These are phyloP conservation scores for Perccottus glenii DNA, from an alignment of 2,113 vertebrate genomes.

Conservation along the genomic window DNA sequence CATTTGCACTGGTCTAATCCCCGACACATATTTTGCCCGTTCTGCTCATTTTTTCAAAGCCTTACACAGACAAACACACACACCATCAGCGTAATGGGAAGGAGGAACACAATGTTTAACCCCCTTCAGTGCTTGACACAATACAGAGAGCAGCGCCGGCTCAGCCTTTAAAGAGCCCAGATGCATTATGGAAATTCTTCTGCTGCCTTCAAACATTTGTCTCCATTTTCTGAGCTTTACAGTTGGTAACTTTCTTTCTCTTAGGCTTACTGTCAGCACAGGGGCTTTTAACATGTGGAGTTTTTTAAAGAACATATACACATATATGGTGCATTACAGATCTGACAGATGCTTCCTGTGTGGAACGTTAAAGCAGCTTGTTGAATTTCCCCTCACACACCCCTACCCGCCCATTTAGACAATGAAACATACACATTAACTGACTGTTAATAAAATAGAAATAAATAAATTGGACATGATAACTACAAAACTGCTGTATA, in stretches of 20 bases:
- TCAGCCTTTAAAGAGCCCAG: constrained; percentile 34
- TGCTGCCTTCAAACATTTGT: neutral
- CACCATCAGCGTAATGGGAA: constrained; percentile 33
- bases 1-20: constrained; percentile 41
- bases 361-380: neutral
- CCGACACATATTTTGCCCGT: constrained; percentile 14
- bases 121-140: constrained; percentile 22
- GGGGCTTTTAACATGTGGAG: neutral
- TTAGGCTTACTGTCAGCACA: constrained; percentile 8
- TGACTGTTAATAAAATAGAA: neutral
- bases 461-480: too few species aligned
- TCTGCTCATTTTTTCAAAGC: constrained; percentile 21
- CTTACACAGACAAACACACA: constrained; percentile 7
- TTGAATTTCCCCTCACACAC: constrained; percentile 12
- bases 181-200: constrained; percentile 50
- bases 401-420: neutral
- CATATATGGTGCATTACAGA: neutral
- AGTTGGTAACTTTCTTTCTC: constrained; percentile 1
- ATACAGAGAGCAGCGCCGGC: neutral
- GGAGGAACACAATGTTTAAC: constrained; percentile 9
- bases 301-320: neutral
- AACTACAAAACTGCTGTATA: too few species aligned
- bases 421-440: constrained; percentile 1
- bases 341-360: neutral
- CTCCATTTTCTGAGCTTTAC: constrained; percentile 17